phyloP scores from a whole-genome alignment of 92 coral and sea anemone genomes.

The Desmophyllum pertusum region DNA sequence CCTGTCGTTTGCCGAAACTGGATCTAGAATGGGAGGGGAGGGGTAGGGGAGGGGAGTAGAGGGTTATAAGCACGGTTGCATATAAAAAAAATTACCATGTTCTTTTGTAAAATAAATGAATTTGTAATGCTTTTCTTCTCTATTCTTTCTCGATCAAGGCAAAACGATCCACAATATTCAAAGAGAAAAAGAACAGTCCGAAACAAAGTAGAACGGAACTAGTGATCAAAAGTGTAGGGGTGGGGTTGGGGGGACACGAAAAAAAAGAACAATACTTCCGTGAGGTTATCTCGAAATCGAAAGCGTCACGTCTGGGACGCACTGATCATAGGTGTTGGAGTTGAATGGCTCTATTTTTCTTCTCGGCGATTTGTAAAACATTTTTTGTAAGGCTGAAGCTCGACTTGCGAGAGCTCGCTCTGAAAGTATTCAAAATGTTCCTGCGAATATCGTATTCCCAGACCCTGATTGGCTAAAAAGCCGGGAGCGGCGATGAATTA shows the following conservation, averaged over 20 bases:
- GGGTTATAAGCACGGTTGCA: background rate
- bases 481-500: constrained; percentile 78
- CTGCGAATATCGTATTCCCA: constrained; percentile 39
- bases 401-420: background rate
- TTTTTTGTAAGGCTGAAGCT: background rate
- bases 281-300: background rate
- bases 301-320: background rate
- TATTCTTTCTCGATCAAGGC: too few species aligned
- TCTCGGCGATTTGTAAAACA: background rate
- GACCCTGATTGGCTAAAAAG: constrained; percentile 79
- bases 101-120: background rate
- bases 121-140: background rate
- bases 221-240: background rate
- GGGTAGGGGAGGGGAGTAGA: too few species aligned
- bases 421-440: constrained; percentile 28
- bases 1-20: background rate
- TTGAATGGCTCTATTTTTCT: background rate
- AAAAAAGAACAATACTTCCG: background rate
- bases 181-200: too few species aligned
- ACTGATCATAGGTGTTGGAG: background rate
- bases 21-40: background rate
- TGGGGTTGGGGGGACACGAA: background rate
- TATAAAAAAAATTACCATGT: background rate
- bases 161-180: too few species aligned
- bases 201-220: too few species aligned